Evolutionary conservation across 1,140 invertebrate genomes (phyloP).

Genomic region (Plodia interpunctella): DNA sequence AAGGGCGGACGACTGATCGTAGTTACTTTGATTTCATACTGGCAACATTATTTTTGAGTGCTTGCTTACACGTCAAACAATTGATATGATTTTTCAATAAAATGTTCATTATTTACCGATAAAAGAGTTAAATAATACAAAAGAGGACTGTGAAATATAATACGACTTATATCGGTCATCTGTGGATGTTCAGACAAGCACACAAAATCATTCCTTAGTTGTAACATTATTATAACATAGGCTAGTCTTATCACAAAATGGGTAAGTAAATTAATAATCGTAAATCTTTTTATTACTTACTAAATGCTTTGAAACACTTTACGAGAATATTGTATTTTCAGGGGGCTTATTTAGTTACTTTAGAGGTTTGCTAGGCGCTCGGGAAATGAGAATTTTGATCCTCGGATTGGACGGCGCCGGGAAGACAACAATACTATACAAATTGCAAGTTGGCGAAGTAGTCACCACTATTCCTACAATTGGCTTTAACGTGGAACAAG

Average conservation of each 20-base stretch:
- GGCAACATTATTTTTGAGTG: conserved; percentile 31
- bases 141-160: conserved; percentile 14
- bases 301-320: conserved; percentile 7
- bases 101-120: conserved; percentile 46
- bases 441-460: conserved; percentile 98
- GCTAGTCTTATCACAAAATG: conserved; percentile 62
- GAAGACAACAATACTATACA: conserved; percentile 99
- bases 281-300: conserved; percentile 20
- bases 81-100: conserved; percentile 43
- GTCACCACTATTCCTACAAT: conserved; percentile 99
- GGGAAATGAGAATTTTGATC: conserved; percentile 98
- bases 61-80: conserved; percentile 71
- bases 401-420: conserved; percentile 98
- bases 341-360: conserved; percentile 98
- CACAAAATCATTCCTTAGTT: conserved; percentile 47
- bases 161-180: conserved; percentile 21
- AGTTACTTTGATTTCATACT: neutral
- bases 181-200: conserved; percentile 35
- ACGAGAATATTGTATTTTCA: conserved; percentile 62
- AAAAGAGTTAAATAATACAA: conserved; percentile 26
- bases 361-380: conserved; percentile 91
- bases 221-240: conserved; percentile 53
- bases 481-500: conserved; percentile 98
- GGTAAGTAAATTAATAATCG: conserved; percentile 42
- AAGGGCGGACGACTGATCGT: too few relatives aligned